Percentiles rank a stretch among this genome's conserved stretches.
phyloP scores from a whole-genome alignment of 2,113 vertebrate species.

The Cyphomyrus plagiostoma region DNA sequence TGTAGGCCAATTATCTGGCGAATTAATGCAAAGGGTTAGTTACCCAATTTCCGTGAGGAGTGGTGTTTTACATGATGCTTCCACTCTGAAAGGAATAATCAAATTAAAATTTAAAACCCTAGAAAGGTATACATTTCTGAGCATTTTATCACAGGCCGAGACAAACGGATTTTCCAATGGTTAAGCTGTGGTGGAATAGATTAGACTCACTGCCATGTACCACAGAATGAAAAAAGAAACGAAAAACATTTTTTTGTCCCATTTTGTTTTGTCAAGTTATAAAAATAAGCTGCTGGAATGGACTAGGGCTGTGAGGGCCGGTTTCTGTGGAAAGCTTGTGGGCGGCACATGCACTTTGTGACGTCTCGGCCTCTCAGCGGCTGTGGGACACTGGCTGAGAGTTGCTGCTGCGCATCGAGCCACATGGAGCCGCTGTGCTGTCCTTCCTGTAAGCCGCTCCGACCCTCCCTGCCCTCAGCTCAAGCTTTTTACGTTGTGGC shows the following conservation, averaged over 20 bases:
- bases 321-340: neutral
- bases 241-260: neutral
- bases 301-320: neutral
- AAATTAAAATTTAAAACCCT: neutral
- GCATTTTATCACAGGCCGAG: neutral
- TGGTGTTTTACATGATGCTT: neutral
- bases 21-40: neutral
- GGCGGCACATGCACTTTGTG: neutral
- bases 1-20: neutral
- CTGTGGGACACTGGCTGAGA: neutral
- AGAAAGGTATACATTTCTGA: neutral
- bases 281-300: neutral
- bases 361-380: neutral
- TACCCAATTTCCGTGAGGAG: neutral
- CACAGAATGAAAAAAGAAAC: neutral
- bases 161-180: neutral
- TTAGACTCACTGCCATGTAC: neutral
- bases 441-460: neutral
- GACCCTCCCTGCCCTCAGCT: neutral
- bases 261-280: neutral
- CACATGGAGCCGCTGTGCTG: neutral
- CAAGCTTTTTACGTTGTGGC: neutral
- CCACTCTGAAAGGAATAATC: neutral
- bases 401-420: neutral
- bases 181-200: conserved; percentile 1